Conservation (phyloP, 2,113 vertebrate genomes). For the Apeltes quadracus region DNA sequence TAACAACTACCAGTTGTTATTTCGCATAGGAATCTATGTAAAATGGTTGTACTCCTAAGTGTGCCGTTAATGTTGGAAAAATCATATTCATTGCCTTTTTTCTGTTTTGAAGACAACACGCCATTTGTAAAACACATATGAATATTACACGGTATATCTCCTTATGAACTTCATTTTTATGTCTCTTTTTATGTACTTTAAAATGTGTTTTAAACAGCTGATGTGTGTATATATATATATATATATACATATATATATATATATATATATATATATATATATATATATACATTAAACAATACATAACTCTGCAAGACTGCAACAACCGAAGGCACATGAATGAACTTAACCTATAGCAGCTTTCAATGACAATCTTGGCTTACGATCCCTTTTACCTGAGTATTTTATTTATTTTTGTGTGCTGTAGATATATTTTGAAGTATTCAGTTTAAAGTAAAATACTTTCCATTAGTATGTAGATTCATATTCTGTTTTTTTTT, state of each 20-base stretch:
- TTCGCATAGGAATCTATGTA: neutral
- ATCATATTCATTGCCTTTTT: neutral
- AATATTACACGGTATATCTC: neutral
- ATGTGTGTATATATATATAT: too few species aligned
- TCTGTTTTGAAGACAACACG: neutral
- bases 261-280: too few species aligned
- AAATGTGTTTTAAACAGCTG: neutral
- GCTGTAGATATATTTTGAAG: neutral
- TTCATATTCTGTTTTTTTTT: too few species aligned
- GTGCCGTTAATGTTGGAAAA: slow-evolving; percentile 3
- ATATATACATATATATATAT: too few species aligned
- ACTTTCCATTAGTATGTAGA: neutral
- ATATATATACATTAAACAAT: too few species aligned
- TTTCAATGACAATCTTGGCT: neutral
- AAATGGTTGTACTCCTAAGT: neutral
- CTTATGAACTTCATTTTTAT: neutral
- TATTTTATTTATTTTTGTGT: neutral
- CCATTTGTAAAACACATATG: neutral
- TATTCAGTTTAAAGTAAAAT: neutral
- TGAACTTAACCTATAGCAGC: neutral
- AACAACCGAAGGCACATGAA: neutral
- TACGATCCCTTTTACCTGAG: neutral
- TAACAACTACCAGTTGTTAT: slow-evolving; percentile 31
- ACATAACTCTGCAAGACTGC: neutral
- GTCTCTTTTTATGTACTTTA: neutral